Evolutionary conservation across 1,140 invertebrate species (phyloP).

Genomic region (Periplaneta americana): DNA sequence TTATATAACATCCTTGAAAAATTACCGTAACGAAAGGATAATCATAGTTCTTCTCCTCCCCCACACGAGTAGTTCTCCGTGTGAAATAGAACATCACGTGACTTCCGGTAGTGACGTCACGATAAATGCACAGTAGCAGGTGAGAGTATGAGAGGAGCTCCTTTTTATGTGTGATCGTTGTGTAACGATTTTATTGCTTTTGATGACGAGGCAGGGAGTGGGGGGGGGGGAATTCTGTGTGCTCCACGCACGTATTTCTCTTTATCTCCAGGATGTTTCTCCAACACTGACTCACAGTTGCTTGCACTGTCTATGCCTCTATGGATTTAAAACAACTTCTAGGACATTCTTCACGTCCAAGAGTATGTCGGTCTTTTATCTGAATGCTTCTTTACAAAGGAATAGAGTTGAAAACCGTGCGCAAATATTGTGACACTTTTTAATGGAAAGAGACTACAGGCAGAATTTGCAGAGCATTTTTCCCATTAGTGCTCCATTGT

Average conservation of each 20-base stretch:
- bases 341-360: no score
- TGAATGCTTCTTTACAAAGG: no score
- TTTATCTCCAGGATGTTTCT: not conserved
- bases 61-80: not conserved
- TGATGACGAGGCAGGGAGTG: not conserved
- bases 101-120: not conserved
- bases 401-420: no score
- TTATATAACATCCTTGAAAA: not conserved
- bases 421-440: no score
- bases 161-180: not conserved
- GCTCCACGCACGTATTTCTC: not conserved
- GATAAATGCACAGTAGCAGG: no score
- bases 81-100: not conserved
- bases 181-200: not conserved
- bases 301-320: not conserved
- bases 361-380: no score
- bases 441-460: no score
- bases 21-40: not conserved
- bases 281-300: not conserved
- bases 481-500: no score
- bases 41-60: not conserved
- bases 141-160: not conserved
- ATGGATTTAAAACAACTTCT: no score
- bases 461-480: no score
- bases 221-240: not conserved